phyloP scores from a whole-genome alignment of 2,888 invertebrate genomes.

The Orchesella flavescens region DNA sequence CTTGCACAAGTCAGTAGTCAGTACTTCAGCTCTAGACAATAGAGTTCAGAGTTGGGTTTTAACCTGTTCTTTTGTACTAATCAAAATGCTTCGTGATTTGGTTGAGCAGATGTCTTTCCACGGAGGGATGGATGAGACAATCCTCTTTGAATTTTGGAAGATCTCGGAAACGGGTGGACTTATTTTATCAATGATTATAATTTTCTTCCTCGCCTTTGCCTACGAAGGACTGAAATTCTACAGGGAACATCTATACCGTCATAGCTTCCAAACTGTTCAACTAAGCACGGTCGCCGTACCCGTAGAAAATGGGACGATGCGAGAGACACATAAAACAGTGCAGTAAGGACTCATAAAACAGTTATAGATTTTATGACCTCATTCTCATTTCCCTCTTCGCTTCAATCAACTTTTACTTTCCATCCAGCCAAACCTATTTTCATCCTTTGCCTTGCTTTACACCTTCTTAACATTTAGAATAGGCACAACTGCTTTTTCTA shows the following conservation, averaged over 20 bases:
- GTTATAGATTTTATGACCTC: background rate
- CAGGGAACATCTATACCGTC: slow-evolving; percentile 89
- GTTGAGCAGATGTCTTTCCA: slow-evolving; percentile 82
- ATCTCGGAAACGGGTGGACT: slow-evolving; percentile 84
- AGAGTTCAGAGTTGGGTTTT: too few relatives aligned
- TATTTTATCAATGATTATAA: slow-evolving; percentile 90
- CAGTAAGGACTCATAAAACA: slow-evolving; percentile 65
- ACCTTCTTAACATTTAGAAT: slow-evolving; percentile 23
- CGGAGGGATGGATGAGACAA: slow-evolving; percentile 82
- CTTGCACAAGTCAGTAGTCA: too few relatives aligned
- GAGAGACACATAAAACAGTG: slow-evolving; percentile 76
- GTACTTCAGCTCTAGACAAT: too few relatives aligned
- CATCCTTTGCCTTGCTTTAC: background rate
- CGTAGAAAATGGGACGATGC: slow-evolving; percentile 80
- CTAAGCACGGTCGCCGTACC: slow-evolving; percentile 90
- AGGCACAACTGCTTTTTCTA: slow-evolving; percentile 38
- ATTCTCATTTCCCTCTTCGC: too few relatives aligned
- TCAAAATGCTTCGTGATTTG: slow-evolving; percentile 19
- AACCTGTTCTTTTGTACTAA: background rate
- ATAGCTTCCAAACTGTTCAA: slow-evolving; percentile 87
- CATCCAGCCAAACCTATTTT: too few relatives aligned
- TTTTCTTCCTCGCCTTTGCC: slow-evolving; percentile 91
- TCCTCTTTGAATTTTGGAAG: slow-evolving; percentile 89
- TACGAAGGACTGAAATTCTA: slow-evolving; percentile 97
- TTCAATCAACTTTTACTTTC: too few relatives aligned